Evolutionary conservation across 2,797 vertebrate genomes (phyloP).

Genomic region (Myotis findleyi): DNA sequence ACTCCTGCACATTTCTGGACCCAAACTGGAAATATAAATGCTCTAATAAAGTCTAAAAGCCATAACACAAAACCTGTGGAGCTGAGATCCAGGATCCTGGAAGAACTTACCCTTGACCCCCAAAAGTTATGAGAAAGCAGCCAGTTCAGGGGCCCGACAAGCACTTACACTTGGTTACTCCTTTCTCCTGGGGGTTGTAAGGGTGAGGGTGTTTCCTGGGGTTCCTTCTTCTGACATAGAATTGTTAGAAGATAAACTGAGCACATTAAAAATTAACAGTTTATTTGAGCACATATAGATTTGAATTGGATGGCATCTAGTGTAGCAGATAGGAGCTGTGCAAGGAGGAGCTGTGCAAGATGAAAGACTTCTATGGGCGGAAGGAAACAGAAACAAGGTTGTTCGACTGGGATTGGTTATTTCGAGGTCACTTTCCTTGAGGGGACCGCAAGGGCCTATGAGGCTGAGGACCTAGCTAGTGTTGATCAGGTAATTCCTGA

Average conservation of each 20-base stretch:
- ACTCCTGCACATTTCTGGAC: accelerated
- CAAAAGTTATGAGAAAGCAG: neutral
- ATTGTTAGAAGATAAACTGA: neutral
- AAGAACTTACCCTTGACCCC: neutral
- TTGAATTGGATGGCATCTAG: neutral
- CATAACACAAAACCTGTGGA: accelerated
- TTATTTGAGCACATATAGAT: neutral
- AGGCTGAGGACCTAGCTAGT: neutral
- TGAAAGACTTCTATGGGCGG: no score
- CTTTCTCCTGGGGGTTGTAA: neutral
- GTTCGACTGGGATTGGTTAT: neutral
- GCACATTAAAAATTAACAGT: no score
- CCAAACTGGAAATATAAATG: neutral
- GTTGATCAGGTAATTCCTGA: no score
- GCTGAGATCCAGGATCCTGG: no score
- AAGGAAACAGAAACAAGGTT: accelerated
- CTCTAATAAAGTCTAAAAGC: no score
- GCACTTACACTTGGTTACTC: neutral
- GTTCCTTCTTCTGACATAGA: neutral
- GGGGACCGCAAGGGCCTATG: neutral
- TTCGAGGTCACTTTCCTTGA: neutral
- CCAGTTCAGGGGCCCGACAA: no score
- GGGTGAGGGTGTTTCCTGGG: neutral
- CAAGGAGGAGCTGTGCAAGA: no score
- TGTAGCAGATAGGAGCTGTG: no score